Evolutionary conservation across 2,113 vertebrate genomes (phyloP), one percentile per base, ranked within the genome.

Genomic region (Burhinus bistriatus): DNA sequence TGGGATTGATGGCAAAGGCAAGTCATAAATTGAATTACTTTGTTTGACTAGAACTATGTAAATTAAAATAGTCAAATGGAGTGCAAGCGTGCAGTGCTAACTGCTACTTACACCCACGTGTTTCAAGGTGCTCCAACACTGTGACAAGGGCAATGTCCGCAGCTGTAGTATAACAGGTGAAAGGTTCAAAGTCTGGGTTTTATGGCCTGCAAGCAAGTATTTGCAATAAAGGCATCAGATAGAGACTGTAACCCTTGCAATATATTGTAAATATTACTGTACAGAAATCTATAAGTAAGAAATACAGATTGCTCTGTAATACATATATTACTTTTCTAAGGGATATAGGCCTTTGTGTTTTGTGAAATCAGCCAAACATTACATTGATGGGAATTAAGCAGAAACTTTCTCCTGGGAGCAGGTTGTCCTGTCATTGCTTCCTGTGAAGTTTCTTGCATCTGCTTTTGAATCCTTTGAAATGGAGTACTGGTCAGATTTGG

Each of bases 181-280:
- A 51, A 70, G 40, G 89, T 94, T 76, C 96, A 86, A 96, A 95
- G 89, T 94, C 81, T 93, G 40, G 0, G 2, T 27, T 95, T 96
- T 97, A 83, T 85, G 36, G 42, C 58, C 80, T 83, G 26, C 20
- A 81, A 66, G 44, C n/a, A 72, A 68, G 38, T 77, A 47, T 91
- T 93, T 93, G 68, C 91, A 83, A 49, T 76, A 83, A 86, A 76
- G 65, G 55, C 19, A 82, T 77, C 27, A 64, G 61, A 66, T 45
- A 78, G 22, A 62, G 44, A 52, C 58, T 96, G 77, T 87, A 89
- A 72, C 47, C 70, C 54, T 89, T 90, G 80, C 61, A 86, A 87
- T 95, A 91, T 86, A 85, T 80, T 97, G 92, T 96, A 96, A 95
- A 94, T 93, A 97, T n/a, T 87, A 44, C n/a, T 97, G 92, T 95